Base-by-base conservation (phyloP, 2,888 invertebrate genomes). In the Lithophane socia region DNA sequence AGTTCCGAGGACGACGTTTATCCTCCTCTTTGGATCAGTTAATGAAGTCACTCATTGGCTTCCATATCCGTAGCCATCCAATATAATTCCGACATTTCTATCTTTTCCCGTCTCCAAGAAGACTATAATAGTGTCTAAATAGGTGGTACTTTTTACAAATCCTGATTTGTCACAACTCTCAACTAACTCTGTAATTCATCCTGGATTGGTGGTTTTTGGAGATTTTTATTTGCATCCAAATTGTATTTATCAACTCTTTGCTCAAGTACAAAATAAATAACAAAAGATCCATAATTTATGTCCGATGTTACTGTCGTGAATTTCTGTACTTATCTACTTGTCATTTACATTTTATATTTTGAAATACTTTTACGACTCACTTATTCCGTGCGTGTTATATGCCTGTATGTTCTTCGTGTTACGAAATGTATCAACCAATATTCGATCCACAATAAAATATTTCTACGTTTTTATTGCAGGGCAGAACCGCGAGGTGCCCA, bases 391-490 rank as follows among this genome's bases (percentile, higher is more conserved):
- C 73, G 63, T 80, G 79, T 72, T 82, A 65, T 72, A 77, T 71
- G 66, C 65, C 13, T 58, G 56, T 49, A 79, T 60, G 75, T 77
- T 75, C 52, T 73, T 83, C 70, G 61, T 75, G 68, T 89, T 89
- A 87, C 86, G 89, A 89, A 88, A 88, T 64, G 64, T 89, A 88
- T 89, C 89, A 88, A 87, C 81, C 82, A 87, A 86, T 89, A 90
- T 88, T 90, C 86, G 86, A 87, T 89, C 61, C 82, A 87, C 81
- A 85, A 87, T 88, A 84, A 90, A 87, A 88, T 88, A 90, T 90
- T 90, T 89, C 86, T 85, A 87, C 86, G 84, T 90, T 92, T 93
- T 92, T 91, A 92, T 91, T 89, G 87, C 88, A 87, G 84, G 89
- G 88, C 88, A 88, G 87, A 86, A 84, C 83, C 75, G 87, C 85